phyloP scores from a whole-genome alignment of 1,140 invertebrate genomes.

The Myzus persicae region DNA sequence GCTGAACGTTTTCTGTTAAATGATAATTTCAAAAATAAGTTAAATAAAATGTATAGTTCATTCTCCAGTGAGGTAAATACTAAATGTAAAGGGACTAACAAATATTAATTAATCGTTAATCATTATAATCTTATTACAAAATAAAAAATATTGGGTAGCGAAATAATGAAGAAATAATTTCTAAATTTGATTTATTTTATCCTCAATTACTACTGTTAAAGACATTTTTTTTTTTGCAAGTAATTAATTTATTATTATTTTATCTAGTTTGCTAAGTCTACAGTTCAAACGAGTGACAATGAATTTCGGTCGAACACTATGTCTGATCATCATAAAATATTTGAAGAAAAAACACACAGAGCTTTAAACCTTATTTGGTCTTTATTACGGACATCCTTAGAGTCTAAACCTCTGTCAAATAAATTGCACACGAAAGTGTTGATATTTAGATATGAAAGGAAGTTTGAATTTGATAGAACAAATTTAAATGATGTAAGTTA shows the following conservation, averaged over 20 bases:
- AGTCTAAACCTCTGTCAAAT: background rate
- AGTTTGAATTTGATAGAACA: background rate
- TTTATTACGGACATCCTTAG: background rate
- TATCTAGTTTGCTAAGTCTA: background rate
- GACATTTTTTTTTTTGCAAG: background rate
- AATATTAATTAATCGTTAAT: background rate
- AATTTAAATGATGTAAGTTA: background rate
- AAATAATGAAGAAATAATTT: too few relatives aligned
- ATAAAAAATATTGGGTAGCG: background rate
- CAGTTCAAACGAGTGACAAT: background rate
- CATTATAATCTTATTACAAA: background rate
- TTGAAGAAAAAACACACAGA: background rate
- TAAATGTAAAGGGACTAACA: background rate
- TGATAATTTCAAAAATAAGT: background rate
- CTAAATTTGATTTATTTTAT: background rate
- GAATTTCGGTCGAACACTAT: background rate
- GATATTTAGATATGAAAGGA: background rate
- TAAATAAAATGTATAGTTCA: background rate
- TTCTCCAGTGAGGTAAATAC: background rate
- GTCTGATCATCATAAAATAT: background rate
- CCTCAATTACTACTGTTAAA: background rate
- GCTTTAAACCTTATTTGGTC: background rate
- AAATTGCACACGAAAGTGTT: background rate
- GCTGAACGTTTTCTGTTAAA: background rate
- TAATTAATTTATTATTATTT: background rate